Evolutionary conservation across 2,797 vertebrate species (phyloP).

Genomic region (Muscicapa comitata): DNA sequence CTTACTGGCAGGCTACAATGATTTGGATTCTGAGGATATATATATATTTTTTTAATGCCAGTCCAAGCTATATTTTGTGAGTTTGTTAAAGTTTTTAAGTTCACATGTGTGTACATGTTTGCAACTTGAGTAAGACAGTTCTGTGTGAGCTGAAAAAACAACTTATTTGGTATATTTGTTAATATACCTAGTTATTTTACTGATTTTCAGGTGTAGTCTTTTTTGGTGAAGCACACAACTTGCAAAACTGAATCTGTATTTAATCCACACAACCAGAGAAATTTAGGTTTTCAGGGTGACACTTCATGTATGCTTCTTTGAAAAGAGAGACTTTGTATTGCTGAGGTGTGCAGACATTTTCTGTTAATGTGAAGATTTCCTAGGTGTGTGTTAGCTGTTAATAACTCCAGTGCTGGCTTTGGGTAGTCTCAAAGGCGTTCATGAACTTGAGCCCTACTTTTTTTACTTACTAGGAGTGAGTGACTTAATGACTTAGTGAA

Average conservation of each 20-base stretch:
- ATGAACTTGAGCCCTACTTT: neutral
- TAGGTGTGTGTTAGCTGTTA: neutral
- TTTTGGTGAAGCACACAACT: neutral
- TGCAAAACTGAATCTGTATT: neutral
- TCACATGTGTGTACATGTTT: rapidly evolving
- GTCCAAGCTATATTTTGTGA: neutral
- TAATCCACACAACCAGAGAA: neutral
- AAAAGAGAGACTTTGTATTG: neutral
- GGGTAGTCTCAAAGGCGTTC: neutral
- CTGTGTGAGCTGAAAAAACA: neutral
- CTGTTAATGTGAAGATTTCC: neutral
- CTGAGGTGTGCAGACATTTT: neutral
- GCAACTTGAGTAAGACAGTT: neutral
- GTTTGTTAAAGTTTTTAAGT: neutral
- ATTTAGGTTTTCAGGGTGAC: neutral
- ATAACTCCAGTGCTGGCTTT: neutral
- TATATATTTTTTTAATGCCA: neutral
- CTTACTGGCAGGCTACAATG: neutral
- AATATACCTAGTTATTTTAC: neutral
- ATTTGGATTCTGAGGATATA: neutral
- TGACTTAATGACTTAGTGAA: neutral
- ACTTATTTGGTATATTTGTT: neutral
- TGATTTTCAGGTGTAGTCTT: neutral
- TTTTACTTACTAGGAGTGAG: neutral
- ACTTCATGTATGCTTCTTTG: neutral